Evolutionary conservation across 1,140 invertebrate genomes (phyloP), one percentile per base, ranked within the genome.

Genomic region (Cataglyphis hispanica): DNA sequence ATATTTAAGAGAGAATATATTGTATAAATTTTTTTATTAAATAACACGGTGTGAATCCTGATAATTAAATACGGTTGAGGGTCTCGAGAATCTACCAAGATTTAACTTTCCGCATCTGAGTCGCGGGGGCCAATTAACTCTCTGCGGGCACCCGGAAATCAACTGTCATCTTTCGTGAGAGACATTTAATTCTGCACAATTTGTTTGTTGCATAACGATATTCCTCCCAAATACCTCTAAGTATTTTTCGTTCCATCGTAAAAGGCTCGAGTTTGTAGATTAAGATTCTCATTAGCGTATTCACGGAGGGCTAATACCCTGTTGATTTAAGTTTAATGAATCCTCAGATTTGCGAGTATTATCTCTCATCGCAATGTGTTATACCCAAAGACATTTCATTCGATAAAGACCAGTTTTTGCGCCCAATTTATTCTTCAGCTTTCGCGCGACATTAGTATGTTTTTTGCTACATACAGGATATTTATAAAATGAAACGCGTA

Each of bases 271-370:
- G 22, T 61, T 60, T 34, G 19, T 50, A 46, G 19, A 50, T 34
- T 43, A 64, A 77, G 34, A 34, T 7, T 46, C 27, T 77, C 60
- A 66, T 77, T 77, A 66, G 60, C 40, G 11, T 31, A 61, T 10
- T 64, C 60, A 4, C 11, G 19, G 10, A 77, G 27, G 40, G 27
- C 19, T 64, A 31, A 77, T 66, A 77, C 27, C 27, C 7, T 6
- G 58, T 66, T 50, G 60, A 77, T 77, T 77, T 19, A 77, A 77
- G 16, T 77, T 77, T 66, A 77, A 77, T 77, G n/a, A 77, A 31
- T 64, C 40, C 37, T 77, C 27, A 46, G 75, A 66, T 66, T 46
- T 77, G 40, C 40, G 40, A 50, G 25, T 77, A 77, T 64, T 64
- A 43, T 50, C 46, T 77, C 50, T 64, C 19, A 16, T 46, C 40